Evolutionary conservation across 2,797 vertebrate species (phyloP).

Genomic region (Sardinella longiceps): DNA sequence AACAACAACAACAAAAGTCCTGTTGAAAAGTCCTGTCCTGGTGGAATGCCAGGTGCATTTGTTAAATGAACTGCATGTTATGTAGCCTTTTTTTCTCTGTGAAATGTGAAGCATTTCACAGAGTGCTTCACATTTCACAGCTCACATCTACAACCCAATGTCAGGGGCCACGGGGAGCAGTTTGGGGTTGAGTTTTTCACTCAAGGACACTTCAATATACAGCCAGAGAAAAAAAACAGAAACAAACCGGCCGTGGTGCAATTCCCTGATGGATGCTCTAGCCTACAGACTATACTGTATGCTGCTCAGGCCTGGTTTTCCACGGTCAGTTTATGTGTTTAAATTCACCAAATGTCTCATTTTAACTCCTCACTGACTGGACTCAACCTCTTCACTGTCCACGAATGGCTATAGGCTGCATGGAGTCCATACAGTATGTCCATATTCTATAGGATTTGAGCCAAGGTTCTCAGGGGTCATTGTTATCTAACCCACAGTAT

Average conservation of each 20-base stretch:
- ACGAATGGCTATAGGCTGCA: neutral
- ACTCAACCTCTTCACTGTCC: neutral
- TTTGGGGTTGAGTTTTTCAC: neutral
- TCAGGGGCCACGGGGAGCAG: neutral
- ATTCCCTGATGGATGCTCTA: neutral
- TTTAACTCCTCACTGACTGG: neutral
- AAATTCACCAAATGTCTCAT: neutral
- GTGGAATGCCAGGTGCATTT: neutral
- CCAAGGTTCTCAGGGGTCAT: no score
- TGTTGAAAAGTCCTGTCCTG: neutral
- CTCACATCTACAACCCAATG: neutral
- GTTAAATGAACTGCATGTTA: neutral
- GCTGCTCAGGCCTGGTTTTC: neutral
- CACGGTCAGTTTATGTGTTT: neutral
- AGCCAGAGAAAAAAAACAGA: neutral
- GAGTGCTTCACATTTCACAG: neutral
- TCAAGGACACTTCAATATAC: constrained; percentile 14
- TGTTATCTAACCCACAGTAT: no score
- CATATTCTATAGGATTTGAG: no score
- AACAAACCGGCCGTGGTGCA: neutral
- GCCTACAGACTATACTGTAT: neutral
- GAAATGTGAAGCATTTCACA: no score
- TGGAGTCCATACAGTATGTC: no score
- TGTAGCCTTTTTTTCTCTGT: neutral
- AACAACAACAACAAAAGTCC: neutral